These are phyloP conservation scores for Noctilio leporinus DNA, from an alignment of 2,113 vertebrate species.

Conservation along the genomic window DNA sequence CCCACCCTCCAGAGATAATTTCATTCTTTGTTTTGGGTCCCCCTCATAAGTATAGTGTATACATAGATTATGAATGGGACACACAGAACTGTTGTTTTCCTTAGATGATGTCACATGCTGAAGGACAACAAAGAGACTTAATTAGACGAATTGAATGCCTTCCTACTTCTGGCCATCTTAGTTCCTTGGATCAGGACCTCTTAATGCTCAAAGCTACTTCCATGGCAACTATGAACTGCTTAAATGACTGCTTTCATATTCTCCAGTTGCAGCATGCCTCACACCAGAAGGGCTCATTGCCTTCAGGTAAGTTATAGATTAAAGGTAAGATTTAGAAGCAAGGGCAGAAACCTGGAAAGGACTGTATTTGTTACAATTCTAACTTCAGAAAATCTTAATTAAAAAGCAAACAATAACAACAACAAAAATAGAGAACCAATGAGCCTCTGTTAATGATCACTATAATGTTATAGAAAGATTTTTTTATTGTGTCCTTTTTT, in stretches of 20 bases:
- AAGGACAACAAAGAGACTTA: slow-evolving; percentile 94
- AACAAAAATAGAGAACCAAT: not conserved
- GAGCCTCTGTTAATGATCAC: slow-evolving; percentile 13
- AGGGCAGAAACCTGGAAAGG: not conserved
- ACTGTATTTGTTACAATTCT: not conserved
- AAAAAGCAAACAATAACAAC: not conserved
- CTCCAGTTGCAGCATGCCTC: slow-evolving; percentile 95
- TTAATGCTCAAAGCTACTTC: slow-evolving; percentile 98
- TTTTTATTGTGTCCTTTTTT: not conserved
- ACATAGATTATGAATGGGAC: not conserved
- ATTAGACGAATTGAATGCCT: slow-evolving; percentile 94
- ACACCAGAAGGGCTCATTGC: slow-evolving; percentile 86
- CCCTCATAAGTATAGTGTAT: not conserved
- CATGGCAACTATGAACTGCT: slow-evolving; percentile 97
- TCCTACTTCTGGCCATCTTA: slow-evolving; percentile 88
- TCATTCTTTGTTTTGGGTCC: too few species aligned
- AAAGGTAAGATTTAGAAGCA: not conserved
- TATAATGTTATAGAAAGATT: not conserved
- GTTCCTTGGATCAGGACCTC: slow-evolving; percentile 94
- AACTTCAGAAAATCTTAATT: slow-evolving; percentile 10
- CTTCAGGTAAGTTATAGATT: slow-evolving; percentile 81
- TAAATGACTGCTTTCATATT: slow-evolving; percentile 97
- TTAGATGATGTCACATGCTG: slow-evolving; percentile 96
- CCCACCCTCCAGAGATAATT: too few species aligned
- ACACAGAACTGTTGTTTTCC: slow-evolving; percentile 57